Conservation (phyloP, 2,888 invertebrate species). For the Clunio marinus region DNA sequence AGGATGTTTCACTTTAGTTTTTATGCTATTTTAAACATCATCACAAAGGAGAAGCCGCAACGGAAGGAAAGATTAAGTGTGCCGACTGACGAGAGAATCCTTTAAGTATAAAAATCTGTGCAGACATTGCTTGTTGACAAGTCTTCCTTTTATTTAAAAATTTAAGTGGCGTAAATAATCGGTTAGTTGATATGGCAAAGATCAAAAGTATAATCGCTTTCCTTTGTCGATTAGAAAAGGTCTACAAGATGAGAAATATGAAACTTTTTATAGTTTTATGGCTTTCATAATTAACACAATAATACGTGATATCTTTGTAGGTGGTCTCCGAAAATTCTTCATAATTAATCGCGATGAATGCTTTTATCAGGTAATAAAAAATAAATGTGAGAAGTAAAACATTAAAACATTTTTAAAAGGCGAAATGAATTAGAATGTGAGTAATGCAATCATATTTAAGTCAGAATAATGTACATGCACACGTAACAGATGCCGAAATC, state of each 20-base stretch:
- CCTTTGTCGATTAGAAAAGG: no score
- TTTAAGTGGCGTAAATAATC: constrained; percentile 20
- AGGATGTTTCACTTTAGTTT: background rate
- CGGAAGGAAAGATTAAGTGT: constrained; percentile 19
- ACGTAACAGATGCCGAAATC: constrained; percentile 7
- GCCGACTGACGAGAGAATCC: constrained; percentile 14
- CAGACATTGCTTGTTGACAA: background rate
- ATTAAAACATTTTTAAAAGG: background rate
- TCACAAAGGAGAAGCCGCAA: constrained; percentile 15
- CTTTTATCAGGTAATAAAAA: background rate
- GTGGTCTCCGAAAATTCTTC: background rate
- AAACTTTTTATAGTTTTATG: background rate
- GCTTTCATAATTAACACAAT: background rate
- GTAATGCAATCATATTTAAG: background rate
- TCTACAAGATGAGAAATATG: no score
- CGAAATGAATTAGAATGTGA: no score
- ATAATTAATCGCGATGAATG: background rate
- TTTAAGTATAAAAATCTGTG: constrained; percentile 1
- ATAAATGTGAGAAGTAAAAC: background rate
- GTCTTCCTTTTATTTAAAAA: no score
- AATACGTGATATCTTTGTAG: background rate
- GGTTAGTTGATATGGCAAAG: background rate
- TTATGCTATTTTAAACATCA: constrained; percentile 5
- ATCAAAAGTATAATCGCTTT: no score
- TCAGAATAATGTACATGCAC: background rate